Evolutionary conservation across 1,140 invertebrate genomes (phyloP), one percentile per base, ranked within the genome.

Genomic region (Cotesia chilonis): DNA sequence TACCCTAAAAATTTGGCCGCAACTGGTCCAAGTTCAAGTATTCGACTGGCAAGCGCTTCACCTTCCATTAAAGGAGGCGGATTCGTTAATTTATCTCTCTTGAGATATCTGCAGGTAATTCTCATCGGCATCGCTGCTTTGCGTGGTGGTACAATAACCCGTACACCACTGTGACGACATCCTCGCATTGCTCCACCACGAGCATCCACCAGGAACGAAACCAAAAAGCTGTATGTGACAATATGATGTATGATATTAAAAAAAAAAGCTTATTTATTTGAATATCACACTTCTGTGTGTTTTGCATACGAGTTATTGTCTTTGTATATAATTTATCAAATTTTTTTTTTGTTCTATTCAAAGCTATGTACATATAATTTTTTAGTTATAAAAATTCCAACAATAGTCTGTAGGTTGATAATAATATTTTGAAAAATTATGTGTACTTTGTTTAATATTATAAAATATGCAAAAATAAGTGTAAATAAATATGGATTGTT

Each of bases 181-280:
- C 96, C 97, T 76, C 96, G 89, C 96, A 99, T 98, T 12, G 97
- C 96, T 60, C 97, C 97, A 61, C 97, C 97, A 69, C 97, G 89
- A 17, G 97, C 97, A 85, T 98, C 97, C 73, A 98, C 97, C 91
- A 99, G 92, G 87, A 99, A 98, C 75, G 96, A 98, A 77, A 98
- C 96, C 87, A 99, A 90, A 89, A 99, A 99, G 82, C 96, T 97
- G 82, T 79, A 52, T 68, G 68, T 35, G 12, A 65, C 14, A 68
- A 47, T 65, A 68, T 35, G 35, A 71, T 17, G 67, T 14, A 64
- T 20, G 14, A 7, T 35, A 72, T 37, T 28, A 28, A 28, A 28
- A 72, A 59, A 47, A 57, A 60, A 9, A 36, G 12, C n/a, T 52
- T 59, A 36, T 14, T 36, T 10, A 37, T 38, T 65, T 70, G 20